phyloP scores from a whole-genome alignment of 2,888 invertebrate genomes.

The Drosophila rubida region DNA sequence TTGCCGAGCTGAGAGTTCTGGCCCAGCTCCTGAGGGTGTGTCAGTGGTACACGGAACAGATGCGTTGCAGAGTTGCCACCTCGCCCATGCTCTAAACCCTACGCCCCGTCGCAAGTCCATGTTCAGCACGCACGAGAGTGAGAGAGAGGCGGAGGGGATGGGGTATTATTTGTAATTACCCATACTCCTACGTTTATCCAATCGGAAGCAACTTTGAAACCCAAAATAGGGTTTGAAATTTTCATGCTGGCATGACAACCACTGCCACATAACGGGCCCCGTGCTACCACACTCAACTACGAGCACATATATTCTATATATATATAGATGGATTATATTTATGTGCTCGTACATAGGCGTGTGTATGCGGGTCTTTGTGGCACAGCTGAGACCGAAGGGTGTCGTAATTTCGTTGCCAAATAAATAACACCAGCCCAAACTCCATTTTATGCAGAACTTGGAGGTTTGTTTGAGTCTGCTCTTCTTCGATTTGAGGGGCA shows the following conservation, averaged over 20 bases:
- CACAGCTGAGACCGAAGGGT: conserved; percentile 70
- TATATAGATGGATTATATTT: conserved; percentile 12
- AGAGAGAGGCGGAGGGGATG: not conserved
- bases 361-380: conserved; percentile 50
- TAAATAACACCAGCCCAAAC: conserved; percentile 78
- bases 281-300: not conserved
- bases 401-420: conserved; percentile 80
- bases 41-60: conserved; percentile 69
- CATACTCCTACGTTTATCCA: conserved; percentile 80
- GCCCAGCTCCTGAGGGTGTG: conserved; percentile 65
- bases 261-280: conserved; percentile 41
- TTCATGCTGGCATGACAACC: conserved; percentile 67
- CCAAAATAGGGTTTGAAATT: conserved; percentile 79
- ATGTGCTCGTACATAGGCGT: conserved; percentile 12
- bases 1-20: not conserved
- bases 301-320: conserved; percentile 8
- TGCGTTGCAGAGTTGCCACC: conserved; percentile 43
- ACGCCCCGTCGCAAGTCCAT: not conserved
- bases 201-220: conserved; percentile 83
- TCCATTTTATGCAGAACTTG: conserved; percentile 65
- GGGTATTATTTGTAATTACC: conserved; percentile 81
- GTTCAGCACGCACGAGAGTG: not conserved
- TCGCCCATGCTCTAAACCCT: conserved; percentile 26
- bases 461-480: conserved; percentile 2
- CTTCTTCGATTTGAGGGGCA: not conserved